Percentiles rank a stretch among this genome's conserved stretches.
Conservation (phyloP, 2,113 vertebrate species). For the Mungos mungo region DNA sequence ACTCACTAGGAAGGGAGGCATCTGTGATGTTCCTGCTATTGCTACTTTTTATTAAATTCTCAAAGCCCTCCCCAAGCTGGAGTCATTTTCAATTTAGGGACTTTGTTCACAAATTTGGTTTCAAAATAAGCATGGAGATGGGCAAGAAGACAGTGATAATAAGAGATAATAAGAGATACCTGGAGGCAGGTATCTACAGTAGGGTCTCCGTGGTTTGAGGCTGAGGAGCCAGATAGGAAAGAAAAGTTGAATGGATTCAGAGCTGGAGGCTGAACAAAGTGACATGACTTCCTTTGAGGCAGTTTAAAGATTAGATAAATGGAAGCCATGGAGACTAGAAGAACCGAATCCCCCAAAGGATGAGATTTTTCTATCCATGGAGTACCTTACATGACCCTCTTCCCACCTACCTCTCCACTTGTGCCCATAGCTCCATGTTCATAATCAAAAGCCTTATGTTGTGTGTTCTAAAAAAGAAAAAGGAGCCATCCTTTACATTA, state of each 20-base stretch:
- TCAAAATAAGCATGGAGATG: neutral
- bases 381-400: neutral
- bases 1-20: neutral
- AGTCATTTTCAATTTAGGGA: neutral
- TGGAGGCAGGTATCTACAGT: neutral
- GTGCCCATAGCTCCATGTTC: neutral
- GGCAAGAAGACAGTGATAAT: neutral
- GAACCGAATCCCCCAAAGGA: neutral
- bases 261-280: neutral
- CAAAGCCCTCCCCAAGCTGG: neutral
- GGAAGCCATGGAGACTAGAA: neutral
- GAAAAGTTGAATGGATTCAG: neutral
- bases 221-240: neutral
- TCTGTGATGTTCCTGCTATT: neutral
- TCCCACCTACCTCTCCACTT: accelerated
- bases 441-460: neutral
- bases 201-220: neutral
- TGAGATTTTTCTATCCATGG: neutral
- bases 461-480: neutral
- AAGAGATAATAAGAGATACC: neutral
- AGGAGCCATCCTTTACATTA: neutral
- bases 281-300: neutral
- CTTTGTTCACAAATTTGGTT: neutral
- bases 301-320: neutral
- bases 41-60: neutral